Base-by-base conservation (phyloP, 2,888 invertebrate genomes). In the Dicyrtomina minuta region DNA sequence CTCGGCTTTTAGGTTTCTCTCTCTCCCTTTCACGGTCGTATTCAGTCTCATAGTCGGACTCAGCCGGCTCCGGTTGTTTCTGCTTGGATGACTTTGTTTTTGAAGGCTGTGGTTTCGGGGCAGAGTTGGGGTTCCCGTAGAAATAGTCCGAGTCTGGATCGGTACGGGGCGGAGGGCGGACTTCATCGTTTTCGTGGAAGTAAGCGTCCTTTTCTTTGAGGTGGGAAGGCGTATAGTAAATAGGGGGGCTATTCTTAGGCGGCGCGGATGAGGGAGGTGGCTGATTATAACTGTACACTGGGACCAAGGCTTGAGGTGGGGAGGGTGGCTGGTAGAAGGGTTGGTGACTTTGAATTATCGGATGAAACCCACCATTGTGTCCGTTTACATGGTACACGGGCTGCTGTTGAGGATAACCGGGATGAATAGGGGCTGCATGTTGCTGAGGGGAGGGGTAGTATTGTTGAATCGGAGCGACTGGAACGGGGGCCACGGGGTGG, bases 111-210 rank as follows among this genome's bases (percentile, higher is more conserved):
- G 44, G n/a, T 49, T 56, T 67, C 10, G 41, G 49, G 3, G 12
- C 43, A n/a, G 53, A 33, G 10, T 43, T 44, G 1, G 75, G 77
- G 22, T 74, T 73, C 6, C 78, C 78, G 46, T 77, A 76, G 46
- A 70, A 76, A 56, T 68, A 65, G 33, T 76, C 76, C 0, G 74
- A 74, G 43, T 73, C 72, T 12, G 77, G 77, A 55, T 77, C 77
- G 59, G 71, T 65, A 58, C 69, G 13, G 8, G 60, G 55, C 5
- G 72, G 70, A 8, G 70, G 73, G 13, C 66, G 33, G 59, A 44
- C 43, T 24, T 26, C 17, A n/a, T 10, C 20, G 24, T 66, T 27
- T 27, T 58, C 58, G 24, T 61, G 61, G 13, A n/a, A 44, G 26
- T 46, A 61, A 13, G 46, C 44, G n/a, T 44, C 4, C 24, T 44